Conservation (phyloP, 1,140 invertebrate genomes). For the Drosophila hydei region DNA sequence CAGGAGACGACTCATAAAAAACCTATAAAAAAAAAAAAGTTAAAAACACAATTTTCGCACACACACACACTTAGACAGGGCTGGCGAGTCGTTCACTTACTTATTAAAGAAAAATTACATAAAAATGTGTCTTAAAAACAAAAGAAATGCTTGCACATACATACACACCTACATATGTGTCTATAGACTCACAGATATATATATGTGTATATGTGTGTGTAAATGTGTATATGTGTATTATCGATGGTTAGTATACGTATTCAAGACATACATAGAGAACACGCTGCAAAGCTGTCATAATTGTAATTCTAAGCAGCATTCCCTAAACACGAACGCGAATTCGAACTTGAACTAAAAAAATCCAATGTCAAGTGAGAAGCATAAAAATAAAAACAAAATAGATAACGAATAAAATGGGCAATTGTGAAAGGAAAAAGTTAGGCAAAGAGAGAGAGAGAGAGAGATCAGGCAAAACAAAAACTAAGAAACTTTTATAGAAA, state of each 20-base stretch:
- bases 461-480: not conserved
- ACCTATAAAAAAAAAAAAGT: constrained; percentile 4
- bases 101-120: constrained; percentile 49
- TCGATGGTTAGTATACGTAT: constrained; percentile 23
- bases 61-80: constrained; percentile 11
- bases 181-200: constrained; percentile 17
- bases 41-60: constrained; percentile 4
- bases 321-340: constrained; percentile 30
- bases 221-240: constrained; percentile 34
- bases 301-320: constrained; percentile 24
- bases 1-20: constrained; percentile 5
- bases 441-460: not conserved
- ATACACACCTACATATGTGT: constrained; percentile 14
- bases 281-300: constrained; percentile 39
- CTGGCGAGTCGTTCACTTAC: constrained; percentile 67
- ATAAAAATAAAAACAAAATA: not conserved
- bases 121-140: constrained; percentile 72
- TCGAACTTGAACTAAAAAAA: constrained; percentile 14
- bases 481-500: not conserved
- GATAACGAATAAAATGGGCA: not conserved
- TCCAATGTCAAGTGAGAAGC: constrained; percentile 21
- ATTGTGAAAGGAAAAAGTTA: constrained; percentile 2
- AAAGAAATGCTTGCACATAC: constrained; percentile 16
- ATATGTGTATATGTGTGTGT: constrained; percentile 14
- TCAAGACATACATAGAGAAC: constrained; percentile 30